These are phyloP conservation scores for Casuarius casuarius DNA, from an alignment of 2,113 vertebrate species.

Conservation along the genomic window DNA sequence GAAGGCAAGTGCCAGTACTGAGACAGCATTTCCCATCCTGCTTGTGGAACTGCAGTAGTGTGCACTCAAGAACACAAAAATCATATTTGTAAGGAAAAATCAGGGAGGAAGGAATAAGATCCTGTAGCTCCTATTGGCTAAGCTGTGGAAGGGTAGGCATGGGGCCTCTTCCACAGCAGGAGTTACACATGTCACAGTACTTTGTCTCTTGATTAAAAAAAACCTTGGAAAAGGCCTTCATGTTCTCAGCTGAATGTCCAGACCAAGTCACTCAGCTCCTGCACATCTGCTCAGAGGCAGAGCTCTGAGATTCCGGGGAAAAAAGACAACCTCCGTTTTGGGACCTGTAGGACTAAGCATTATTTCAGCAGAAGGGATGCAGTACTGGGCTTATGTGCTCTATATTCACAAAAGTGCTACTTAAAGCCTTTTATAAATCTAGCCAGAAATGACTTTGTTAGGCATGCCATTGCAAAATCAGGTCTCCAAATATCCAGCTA, in stretches of 20 bases:
- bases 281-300: background rate
- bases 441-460: background rate
- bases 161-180: background rate
- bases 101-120: background rate
- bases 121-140: background rate
- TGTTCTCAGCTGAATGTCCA: background rate
- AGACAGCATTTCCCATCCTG: background rate
- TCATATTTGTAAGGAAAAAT: background rate
- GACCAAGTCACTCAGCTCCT: background rate
- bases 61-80: background rate
- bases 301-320: background rate
- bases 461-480: background rate
- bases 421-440: background rate
- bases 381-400: background rate
- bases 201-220: background rate
- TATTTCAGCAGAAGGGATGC: background rate
- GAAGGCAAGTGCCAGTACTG: background rate
- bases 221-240: background rate
- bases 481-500: background rate
- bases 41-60: fast-evolving
- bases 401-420: background rate
- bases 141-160: background rate
- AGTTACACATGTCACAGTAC: background rate
- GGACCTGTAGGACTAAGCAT: background rate
- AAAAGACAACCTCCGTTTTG: background rate